Base-by-base conservation (phyloP, 2,888 invertebrate genomes). In the Mimachlamys varia region DNA sequence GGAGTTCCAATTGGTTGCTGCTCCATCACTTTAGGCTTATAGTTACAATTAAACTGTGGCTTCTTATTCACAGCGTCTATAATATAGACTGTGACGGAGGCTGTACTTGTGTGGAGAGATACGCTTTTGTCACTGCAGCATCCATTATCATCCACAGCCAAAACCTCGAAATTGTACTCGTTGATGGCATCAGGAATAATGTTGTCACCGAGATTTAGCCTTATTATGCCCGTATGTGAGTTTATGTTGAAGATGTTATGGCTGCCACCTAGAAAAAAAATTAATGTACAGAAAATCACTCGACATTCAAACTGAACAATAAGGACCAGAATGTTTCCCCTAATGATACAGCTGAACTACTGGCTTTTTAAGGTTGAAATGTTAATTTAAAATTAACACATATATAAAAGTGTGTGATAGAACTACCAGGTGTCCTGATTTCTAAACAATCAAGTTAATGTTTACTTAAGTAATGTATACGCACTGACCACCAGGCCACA, bases 1-100 rank as follows among this genome's bases (percentile, higher is more conserved):
- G 87, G 49, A 13, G 93, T 91, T 1, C 93, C 93, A 2, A 89
- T 38, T 0, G 89, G 55, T 17, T 92, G 88, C 27, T 93, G 91
- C 44, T 95, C 95, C 27, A 89, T 88, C 12, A 95, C 90, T 0
- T 89, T 89, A 17, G 94, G 89, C 95, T 98, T 98, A 96, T 99
- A 99, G 0, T 98, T 98, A 96, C 99, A 99, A 94, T 99, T 98
- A 96, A 99, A 99, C 91, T 98, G 98, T 0, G 99, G 99, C 95
- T 99, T 99, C 96, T 99, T 99, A 96, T 99, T 99, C 96, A 99
- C 99, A 27, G 99, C 99, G 95, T 99, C 99, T 0, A 99, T 99
- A 92, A 99, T 99, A 96, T 99, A 99, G 0, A 99, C 99, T 0
- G 99, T 99, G 0, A 99, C 99, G 0, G 99, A 98, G 17, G 99